Conservation (phyloP, 2,113 vertebrate species). For the Chamaea fasciata region DNA sequence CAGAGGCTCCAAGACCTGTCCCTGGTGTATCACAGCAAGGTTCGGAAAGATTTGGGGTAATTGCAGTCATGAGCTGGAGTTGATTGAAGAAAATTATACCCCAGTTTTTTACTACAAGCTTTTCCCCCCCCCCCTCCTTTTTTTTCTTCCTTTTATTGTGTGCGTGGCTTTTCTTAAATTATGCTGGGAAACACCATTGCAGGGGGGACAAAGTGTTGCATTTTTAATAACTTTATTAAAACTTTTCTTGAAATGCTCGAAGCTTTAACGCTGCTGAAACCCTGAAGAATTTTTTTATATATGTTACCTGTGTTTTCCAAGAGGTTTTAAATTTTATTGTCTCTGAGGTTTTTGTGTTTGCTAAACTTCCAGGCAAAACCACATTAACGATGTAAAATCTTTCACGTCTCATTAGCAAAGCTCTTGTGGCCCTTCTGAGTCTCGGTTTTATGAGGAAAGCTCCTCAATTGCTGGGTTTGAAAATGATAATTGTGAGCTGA, state of each 20-base stretch:
- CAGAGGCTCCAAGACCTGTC: constrained; percentile 71
- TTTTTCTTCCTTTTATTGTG: constrained; percentile 25
- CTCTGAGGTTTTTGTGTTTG: not conserved
- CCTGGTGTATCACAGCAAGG: constrained; percentile 74
- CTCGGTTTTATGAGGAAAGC: not conserved
- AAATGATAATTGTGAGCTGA: not conserved
- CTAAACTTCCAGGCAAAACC: not conserved
- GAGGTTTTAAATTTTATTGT: not conserved
- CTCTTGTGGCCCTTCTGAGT: not conserved
- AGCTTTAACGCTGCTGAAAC: not conserved
- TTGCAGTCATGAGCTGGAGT: constrained; percentile 88
- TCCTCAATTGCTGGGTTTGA: not conserved
- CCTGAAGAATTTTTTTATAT: not conserved
- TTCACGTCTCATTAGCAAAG: not conserved
- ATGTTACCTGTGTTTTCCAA: not conserved
- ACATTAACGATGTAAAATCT: not conserved
- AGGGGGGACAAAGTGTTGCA: constrained; percentile 5
- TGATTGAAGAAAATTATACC: constrained; percentile 97
- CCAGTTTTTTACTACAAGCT: constrained; percentile 69
- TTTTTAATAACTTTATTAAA: constrained; percentile 47
- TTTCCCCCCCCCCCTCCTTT: not conserved
- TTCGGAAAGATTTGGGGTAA: constrained; percentile 86
- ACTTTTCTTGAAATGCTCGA: not conserved
- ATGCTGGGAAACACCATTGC: constrained; percentile 47
- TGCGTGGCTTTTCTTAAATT: constrained; percentile 63